Evolutionary conservation across 2,888 invertebrate species (phyloP).

Genomic region (Pyrgus malvae): DNA sequence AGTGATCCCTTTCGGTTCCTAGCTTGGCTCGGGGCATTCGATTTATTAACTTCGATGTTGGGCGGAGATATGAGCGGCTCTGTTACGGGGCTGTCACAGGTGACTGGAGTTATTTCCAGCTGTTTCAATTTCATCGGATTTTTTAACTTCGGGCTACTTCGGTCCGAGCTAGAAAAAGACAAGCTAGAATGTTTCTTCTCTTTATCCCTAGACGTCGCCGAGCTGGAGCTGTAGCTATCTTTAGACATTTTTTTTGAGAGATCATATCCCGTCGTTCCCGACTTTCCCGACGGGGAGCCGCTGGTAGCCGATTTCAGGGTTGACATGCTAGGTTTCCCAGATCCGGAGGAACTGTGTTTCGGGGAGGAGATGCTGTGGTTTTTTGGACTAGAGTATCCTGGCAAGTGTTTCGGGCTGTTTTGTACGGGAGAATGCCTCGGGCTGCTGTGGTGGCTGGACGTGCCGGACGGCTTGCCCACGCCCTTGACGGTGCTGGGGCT

Average conservation of each 20-base stretch:
- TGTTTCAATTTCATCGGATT: slow-evolving; percentile 86
- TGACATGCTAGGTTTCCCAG: slow-evolving; percentile 95
- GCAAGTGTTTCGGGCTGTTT: slow-evolving; percentile 88
- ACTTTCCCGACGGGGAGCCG: slow-evolving; percentile 85
- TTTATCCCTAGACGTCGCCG: slow-evolving; percentile 73
- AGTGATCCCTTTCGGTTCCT: slow-evolving; percentile 88
- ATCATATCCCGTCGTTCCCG: slow-evolving; percentile 77
- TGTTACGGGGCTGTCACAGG: slow-evolving; percentile 72
- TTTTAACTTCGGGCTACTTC: slow-evolving; percentile 85
- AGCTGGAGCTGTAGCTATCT: slow-evolving; percentile 68
- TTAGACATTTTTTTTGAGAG: slow-evolving; percentile 80
- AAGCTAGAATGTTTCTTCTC: slow-evolving; percentile 79
- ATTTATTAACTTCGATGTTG: slow-evolving; percentile 82
- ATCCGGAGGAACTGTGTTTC: slow-evolving; percentile 87
- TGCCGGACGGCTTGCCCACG: slow-evolving; percentile 72
- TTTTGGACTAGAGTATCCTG: slow-evolving; percentile 88
- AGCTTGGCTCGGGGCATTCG: slow-evolving; percentile 82
- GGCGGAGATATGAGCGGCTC: slow-evolving; percentile 75
- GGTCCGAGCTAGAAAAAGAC: slow-evolving; percentile 77
- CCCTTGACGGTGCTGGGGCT: slow-evolving; percentile 71
- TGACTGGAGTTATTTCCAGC: slow-evolving; percentile 82
- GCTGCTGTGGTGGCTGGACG: slow-evolving; percentile 83
- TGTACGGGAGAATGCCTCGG: slow-evolving; percentile 90
- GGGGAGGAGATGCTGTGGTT: slow-evolving; percentile 90
- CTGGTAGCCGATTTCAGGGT: slow-evolving; percentile 90